phyloP scores from a whole-genome alignment of 1,140 invertebrate genomes.

The Cryptotermes secundus region DNA sequence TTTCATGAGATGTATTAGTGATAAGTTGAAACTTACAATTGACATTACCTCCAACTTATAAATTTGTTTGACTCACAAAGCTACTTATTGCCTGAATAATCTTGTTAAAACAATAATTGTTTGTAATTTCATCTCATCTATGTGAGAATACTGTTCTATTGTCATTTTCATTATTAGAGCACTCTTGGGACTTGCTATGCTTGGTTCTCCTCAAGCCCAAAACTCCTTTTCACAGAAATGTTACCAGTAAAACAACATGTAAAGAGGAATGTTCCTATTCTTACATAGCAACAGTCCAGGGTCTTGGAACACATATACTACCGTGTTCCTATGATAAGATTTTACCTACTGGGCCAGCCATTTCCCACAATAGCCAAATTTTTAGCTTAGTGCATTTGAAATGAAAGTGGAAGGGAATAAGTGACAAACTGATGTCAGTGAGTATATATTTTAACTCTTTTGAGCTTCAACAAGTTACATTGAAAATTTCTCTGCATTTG shows the following conservation, averaged over 20 bases:
- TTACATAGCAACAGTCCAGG: not conserved
- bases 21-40: not conserved
- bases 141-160: not conserved
- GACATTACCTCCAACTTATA: not conserved
- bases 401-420: too few species aligned
- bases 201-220: not conserved
- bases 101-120: not conserved
- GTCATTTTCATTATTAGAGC: not conserved
- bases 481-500: too few species aligned
- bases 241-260: too few species aligned
- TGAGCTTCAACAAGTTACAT: too few species aligned
- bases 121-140: not conserved
- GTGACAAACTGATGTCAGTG: too few species aligned
- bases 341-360: too few species aligned
- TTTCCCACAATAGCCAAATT: too few species aligned
- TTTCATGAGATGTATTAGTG: not conserved
- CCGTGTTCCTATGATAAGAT: too few species aligned
- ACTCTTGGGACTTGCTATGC: not conserved
- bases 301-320: too few species aligned
- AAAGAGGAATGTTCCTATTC: too few species aligned
- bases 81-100: not conserved
- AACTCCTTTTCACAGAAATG: not conserved
- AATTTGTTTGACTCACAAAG: not conserved
- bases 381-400: too few species aligned
- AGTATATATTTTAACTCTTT: too few species aligned